phyloP scores from a whole-genome alignment of 2,113 vertebrate species.

The Solenodon paradoxus region DNA sequence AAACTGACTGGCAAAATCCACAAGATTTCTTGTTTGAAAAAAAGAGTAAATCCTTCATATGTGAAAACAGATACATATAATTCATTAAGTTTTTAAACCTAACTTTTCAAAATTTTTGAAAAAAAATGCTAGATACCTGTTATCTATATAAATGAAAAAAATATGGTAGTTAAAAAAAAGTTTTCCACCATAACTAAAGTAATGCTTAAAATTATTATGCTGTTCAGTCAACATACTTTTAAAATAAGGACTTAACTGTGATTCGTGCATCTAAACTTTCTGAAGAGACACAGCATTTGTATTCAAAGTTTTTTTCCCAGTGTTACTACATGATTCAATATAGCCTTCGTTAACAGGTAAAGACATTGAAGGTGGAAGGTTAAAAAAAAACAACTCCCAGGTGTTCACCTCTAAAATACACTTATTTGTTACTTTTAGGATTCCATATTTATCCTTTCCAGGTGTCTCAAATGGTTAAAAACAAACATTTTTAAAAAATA shows the following conservation, averaged over 20 bases:
- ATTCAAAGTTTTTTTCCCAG: not conserved
- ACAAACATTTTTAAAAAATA: slow-evolving; percentile 41
- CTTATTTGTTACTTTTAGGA: slow-evolving; percentile 26
- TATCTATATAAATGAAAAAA: not conserved
- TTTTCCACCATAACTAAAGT: slow-evolving; percentile 25
- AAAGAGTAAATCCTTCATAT: not conserved
- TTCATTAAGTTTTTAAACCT: not conserved
- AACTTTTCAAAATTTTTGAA: slow-evolving; percentile 34
- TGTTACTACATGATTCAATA: slow-evolving; percentile 6
- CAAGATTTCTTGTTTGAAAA: not conserved
- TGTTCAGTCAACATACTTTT: not conserved
- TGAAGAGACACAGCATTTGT: not conserved
- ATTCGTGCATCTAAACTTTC: not conserved
- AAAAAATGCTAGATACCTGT: slow-evolving; percentile 12
- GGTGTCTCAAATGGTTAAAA: slow-evolving; percentile 54
- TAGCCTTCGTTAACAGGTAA: slow-evolving; percentile 34
- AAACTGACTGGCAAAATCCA: not conserved
- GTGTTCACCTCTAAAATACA: slow-evolving; percentile 50
- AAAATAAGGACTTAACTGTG: not conserved
- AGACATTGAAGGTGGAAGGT: slow-evolving; percentile 38
- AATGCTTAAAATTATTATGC: not conserved
- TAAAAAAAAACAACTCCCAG: slow-evolving; percentile 46
- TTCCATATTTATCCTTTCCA: slow-evolving; percentile 57
- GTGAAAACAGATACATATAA: not conserved
- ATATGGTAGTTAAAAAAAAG: too few relatives aligned